A percentile compares a stretch with the other conserved stretches of the same genome.
These are phyloP conservation scores for Cinara cedri DNA, from an alignment of 2,888 invertebrate species.

Conservation along the genomic window DNA sequence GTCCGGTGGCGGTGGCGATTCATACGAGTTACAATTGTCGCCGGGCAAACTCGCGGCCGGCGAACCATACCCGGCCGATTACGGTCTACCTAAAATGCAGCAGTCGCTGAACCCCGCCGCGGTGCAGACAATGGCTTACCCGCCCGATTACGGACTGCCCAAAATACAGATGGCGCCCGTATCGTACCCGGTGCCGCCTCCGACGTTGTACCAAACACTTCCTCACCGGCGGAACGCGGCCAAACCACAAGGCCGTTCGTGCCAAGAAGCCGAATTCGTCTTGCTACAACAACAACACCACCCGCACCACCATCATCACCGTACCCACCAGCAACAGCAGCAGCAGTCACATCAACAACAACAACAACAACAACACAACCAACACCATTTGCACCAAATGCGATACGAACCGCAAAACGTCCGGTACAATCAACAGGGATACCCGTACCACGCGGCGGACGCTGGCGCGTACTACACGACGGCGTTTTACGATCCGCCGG, in stretches of 20 bases:
- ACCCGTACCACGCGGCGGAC: conserved; percentile 28
- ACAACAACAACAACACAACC: neutral
- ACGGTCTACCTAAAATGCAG: conserved; percentile 71
- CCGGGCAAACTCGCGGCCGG: conserved; percentile 75
- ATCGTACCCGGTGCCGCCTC: conserved; percentile 63
- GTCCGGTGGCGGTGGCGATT: neutral
- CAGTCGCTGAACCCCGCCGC: conserved; percentile 61
- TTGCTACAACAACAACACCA: conserved; percentile 61
- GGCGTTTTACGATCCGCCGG: conserved; percentile 41
- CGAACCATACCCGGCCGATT: conserved; percentile 81
- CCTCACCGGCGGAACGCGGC: conserved; percentile 71
- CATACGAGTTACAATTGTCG: conserved; percentile 67
- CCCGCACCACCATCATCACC: conserved; percentile 17
- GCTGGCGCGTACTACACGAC: conserved; percentile 6
- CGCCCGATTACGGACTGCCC: conserved; percentile 77
- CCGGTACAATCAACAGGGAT: conserved; percentile 47
- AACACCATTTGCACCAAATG: neutral
- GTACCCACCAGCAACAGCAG: neutral
- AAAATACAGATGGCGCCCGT: conserved; percentile 67
- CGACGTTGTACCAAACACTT: conserved; percentile 71
- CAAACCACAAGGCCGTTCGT: conserved; percentile 64
- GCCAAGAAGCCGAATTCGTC: conserved; percentile 72
- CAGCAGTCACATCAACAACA: neutral
- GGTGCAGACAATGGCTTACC: conserved; percentile 71
- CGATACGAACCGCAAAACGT: conserved; percentile 46